Evolutionary conservation across 2,113 vertebrate genomes (phyloP), one percentile per base, ranked within the genome.

Genomic region (Oxygymnocypris stewartii): DNA sequence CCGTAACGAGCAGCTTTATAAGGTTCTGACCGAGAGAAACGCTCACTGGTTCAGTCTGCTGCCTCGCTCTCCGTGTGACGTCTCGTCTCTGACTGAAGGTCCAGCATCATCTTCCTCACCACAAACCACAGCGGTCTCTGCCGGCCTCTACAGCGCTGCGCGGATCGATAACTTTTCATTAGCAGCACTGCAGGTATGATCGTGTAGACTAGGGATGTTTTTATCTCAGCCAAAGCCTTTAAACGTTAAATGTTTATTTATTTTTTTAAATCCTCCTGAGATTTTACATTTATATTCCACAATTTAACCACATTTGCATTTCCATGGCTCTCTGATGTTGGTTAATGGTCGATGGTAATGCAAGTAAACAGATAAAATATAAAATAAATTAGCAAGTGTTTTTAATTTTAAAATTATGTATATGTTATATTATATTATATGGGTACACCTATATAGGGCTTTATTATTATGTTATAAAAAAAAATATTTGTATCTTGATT

Each of bases 1-100:
- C 87, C 91, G 95, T 63, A 95, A 85, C 28, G 96, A 97, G 81
- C 96, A 97, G 85, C 90, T 97, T 88, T 93, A 96, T 88, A 96
- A 96, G 91, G 94, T 95, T 44, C 92, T 97, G 51, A 96, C 94
- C 0, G 97, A 97, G 84, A 96, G 96, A 91, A 94, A 90, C 75
- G 94, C 93, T 79, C 96, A 97, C 84, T 99, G 98, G 98, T 99
- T 99, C 92, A 97, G 97, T 92, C 95, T 99, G 74, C 89, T 99
- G 71, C 97, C 98, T 0, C 95, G 97, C 84, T 94, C 92, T 7
- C 97, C 97, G 63, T 98, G 97, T 49, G 97, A 97, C 23, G 95
- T 95, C 49, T 94, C 91, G 14, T 96, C 96, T 0, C 88, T 97
- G 85, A 96, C 94, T 57, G 91, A 95, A 0, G 9, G 92, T 20